Evolutionary conservation across 2,113 vertebrate species (phyloP), one percentile per base, ranked within the genome.

Genomic region (Corythaeola cristata): DNA sequence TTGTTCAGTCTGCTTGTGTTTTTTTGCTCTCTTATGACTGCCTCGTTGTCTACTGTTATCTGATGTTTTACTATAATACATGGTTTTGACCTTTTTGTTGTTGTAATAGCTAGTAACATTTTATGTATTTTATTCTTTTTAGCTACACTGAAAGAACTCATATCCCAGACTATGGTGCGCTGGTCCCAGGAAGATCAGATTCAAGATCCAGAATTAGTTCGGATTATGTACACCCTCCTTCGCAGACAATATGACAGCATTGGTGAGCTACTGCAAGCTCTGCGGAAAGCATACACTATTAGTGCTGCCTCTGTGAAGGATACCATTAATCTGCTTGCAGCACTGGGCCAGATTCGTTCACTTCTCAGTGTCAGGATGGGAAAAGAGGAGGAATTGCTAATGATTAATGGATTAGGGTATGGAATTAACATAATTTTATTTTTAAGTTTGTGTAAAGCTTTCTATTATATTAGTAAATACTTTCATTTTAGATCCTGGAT

Each of bases 301-400:
- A 99, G 99, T 76, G 99, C 99, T 24, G 98, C 88, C 83, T 99
- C 99, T 0, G 99, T 99, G 83, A 98, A 99, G 58, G 99, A 99
- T 64, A 99, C 99, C 94, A 98, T 99, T 74, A 98, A 98, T 88
- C 98, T 99, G 50, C 97, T 99, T 69, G 99, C 99, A 37, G 99
- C 99, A 3, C 98, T 99, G 75, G 99, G 99, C 37, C 99, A 99
- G 97, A 99, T 99, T 75, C 98, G 99, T 49, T 99, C 99, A 3
- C 98, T 99, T 87, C 98, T 99, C 76, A 99, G 99, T 21, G 99
- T 99, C 69, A 98, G 99, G 32, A 99, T 99, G 99, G 99, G 99
- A 76, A 99, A 99, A 93, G 99, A 99, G 90, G 99, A 99, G 96
- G 99, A 99, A 97, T 96, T 99, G 94, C 99, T 99, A 30, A 99